phyloP scores from a whole-genome alignment of 2,888 invertebrate species.

The Orthosia gracilis region DNA sequence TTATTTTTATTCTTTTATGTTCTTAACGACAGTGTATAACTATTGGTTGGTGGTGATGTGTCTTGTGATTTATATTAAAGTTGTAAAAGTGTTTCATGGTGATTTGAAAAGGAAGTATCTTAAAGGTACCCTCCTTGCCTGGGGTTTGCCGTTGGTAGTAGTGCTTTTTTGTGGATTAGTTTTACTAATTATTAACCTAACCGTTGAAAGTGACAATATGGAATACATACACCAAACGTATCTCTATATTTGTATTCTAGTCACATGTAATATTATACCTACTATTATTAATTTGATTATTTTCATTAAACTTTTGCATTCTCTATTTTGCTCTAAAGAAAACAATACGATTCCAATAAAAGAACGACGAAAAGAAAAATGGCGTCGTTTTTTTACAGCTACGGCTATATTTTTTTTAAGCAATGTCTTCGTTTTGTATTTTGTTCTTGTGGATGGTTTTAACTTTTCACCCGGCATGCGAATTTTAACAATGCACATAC shows the following conservation, averaged over 20 bases:
- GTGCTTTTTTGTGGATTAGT: background rate
- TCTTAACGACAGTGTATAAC: conserved; percentile 15
- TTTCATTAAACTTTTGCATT: conserved; percentile 14
- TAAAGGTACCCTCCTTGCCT: conserved; percentile 37
- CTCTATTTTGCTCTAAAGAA: conserved; percentile 6
- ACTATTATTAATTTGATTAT: background rate
- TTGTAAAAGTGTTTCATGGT: conserved; percentile 33
- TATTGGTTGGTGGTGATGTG: conserved; percentile 39
- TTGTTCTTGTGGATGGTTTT: conserved; percentile 15
- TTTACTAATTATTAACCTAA: no score
- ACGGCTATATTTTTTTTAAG: conserved; percentile 7
- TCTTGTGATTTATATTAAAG: conserved; percentile 27
- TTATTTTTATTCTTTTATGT: conserved; percentile 29
- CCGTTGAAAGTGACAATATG: no score
- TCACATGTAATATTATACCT: background rate
- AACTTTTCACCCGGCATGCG: background rate
- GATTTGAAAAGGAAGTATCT: conserved; percentile 36
- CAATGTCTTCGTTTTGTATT: conserved; percentile 14
- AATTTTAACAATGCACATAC: background rate
- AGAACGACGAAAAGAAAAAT: conserved; percentile 20
- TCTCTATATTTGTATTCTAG: background rate
- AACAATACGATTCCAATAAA: background rate
- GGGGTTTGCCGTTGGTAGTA: conserved; percentile 20
- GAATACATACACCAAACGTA: background rate
- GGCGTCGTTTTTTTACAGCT: conserved; percentile 17